Base-by-base conservation (phyloP, 2,888 invertebrate species). In the Minunthozetes semirufus region DNA sequence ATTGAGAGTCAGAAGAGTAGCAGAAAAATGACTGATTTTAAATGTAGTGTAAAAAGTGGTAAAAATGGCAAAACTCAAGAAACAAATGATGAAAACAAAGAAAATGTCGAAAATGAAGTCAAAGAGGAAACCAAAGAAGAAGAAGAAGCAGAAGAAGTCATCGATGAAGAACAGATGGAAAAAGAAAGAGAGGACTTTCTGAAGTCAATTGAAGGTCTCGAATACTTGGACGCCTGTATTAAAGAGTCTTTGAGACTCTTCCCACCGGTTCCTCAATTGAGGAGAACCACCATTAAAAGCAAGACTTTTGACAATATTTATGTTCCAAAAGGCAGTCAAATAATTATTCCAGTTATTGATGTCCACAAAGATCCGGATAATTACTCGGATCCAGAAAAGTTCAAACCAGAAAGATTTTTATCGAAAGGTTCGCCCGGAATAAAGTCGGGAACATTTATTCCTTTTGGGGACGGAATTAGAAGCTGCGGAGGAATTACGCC, bases 331-430 rank as follows among this genome's bases (percentile, higher is more conserved):
- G 13, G 15, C 13, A 11, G 42, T 68, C 46, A 22, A 3, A 38
- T 68, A 68, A 22, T 46, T n/a, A 68, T 68, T 19, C 22, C 68
- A 5, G 22, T 68, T 0, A 22, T 15, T 22, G 22, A 13, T 13
- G 42, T 68, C 0, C 68, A 68, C 22, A 38, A 17, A 42, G 42
- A 42, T 42, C 9, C 42, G 1, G 68, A 68, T 42, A 42, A 68
- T 15, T 68, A 22, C 13, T 3, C n/a, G 1, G 22, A 68, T 19
- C 46, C 72, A 4, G 15, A 50, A 6, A 13, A 50, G n/a, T 56
- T 72, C 17, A 50, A 46, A 19, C 72, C 72, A 27, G 72, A 72
- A 2, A 27, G 72, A 27, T 72, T 72, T 56, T 19, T 72, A 13
- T 9, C 48, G 0, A 15, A 72, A 4, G 19, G 50, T 22, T n/a